Conservation (phyloP, 2,113 vertebrate species). For the Bungarus multicinctus region DNA sequence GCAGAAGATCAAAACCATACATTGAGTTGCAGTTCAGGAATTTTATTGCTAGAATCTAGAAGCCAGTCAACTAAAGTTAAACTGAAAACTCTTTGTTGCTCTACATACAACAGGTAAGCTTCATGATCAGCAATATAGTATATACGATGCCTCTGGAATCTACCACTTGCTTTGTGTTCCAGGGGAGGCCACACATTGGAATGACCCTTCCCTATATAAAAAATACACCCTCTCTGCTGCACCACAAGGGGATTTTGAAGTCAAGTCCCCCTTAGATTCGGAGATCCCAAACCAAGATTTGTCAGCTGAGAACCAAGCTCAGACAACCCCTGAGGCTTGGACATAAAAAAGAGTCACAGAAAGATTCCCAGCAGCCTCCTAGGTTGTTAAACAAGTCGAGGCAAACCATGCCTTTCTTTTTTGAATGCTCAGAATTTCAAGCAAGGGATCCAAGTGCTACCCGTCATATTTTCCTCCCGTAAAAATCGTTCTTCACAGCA, state of each 20-base stretch:
- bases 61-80: background rate
- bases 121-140: too few relatives aligned
- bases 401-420: background rate
- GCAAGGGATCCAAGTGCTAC: background rate
- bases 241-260: background rate
- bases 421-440: background rate
- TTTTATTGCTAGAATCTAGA: background rate
- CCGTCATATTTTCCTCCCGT: too few relatives aligned
- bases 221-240: background rate
- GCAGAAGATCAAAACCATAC: background rate
- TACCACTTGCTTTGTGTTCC: background rate
- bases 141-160: background rate
- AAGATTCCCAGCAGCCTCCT: background rate
- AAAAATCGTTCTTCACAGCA: background rate
- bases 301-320: background rate
- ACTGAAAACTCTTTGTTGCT: background rate
- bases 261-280: background rate
- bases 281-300: background rate
- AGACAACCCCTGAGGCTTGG: background rate
- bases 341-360: background rate
- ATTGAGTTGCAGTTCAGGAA: background rate
- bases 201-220: background rate
- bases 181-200: background rate
- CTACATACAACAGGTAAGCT: background rate
- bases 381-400: background rate